phyloP scores from a whole-genome alignment of 64 coral and sea anemone genomes.

The Acropora yongei region DNA sequence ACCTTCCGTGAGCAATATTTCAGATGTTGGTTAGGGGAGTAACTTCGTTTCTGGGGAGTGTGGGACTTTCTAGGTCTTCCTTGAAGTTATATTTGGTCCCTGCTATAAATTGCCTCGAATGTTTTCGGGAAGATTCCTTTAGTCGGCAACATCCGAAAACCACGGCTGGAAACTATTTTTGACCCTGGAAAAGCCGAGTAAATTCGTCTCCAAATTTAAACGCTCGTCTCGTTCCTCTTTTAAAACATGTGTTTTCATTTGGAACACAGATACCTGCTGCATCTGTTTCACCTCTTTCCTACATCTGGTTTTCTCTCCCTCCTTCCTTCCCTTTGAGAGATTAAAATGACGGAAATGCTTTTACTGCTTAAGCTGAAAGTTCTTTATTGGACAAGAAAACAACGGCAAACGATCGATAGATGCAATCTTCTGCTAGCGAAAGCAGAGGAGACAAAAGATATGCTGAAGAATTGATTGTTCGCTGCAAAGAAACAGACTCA shows the following conservation, averaged over 20 bases:
- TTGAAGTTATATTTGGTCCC: too few species aligned
- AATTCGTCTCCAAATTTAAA: not conserved
- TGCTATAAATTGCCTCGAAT: too few species aligned
- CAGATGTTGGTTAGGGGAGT: too few species aligned
- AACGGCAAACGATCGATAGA: too few species aligned
- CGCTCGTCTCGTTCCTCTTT: not conserved
- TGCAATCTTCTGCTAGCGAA: slow-evolving; percentile 10
- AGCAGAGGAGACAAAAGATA: not conserved
- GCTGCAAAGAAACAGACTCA: not conserved
- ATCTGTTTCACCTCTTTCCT: slow-evolving; percentile 18
- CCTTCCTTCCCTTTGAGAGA: slow-evolving; percentile 29
- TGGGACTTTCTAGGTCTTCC: too few species aligned
- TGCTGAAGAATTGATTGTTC: not conserved
- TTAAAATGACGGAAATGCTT: slow-evolving; percentile 33
- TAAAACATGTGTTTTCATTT: slow-evolving; percentile 43
- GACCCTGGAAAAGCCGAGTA: not conserved
- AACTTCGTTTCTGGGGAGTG: too few species aligned
- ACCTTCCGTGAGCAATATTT: too few species aligned
- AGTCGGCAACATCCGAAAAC: not conserved
- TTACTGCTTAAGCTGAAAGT: slow-evolving; percentile 12
- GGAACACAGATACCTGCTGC: slow-evolving; percentile 6
- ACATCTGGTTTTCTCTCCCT: slow-evolving; percentile 32
- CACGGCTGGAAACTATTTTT: not conserved
- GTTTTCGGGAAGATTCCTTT: too few species aligned
- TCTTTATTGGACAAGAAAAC: not conserved